Evolutionary conservation across 2,113 vertebrate species (phyloP).

Genomic region (Bambusicola thoracicus): DNA sequence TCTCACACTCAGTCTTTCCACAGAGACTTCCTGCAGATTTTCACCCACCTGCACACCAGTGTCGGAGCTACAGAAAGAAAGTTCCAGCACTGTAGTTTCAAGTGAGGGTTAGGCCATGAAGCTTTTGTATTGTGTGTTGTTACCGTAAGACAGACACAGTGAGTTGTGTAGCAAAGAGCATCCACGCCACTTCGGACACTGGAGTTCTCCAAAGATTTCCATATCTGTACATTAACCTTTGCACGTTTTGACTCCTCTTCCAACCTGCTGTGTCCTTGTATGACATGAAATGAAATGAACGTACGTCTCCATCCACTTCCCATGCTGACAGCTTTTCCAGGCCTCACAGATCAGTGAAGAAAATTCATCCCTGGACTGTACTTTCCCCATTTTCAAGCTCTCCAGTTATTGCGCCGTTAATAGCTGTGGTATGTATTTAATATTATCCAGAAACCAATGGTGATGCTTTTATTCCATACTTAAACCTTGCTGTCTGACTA

Average conservation of each 20-base stretch:
- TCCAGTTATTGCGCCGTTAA: not conserved
- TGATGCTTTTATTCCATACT: slow-evolving; percentile 8
- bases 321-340: not conserved
- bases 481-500: not conserved
- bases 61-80: not conserved
- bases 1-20: not conserved
- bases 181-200: not conserved
- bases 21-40: not conserved
- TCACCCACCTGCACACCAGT: not conserved
- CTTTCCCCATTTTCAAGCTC: not conserved
- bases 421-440: not conserved
- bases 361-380: slow-evolving; percentile 3
- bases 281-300: not conserved
- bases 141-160: not conserved
- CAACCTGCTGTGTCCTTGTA: not conserved
- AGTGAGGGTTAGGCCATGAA: not conserved
- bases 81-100: not conserved
- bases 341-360: not conserved
- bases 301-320: not conserved
- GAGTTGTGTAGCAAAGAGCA: not conserved
- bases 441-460: not conserved
- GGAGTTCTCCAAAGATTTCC: not conserved
- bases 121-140: not conserved
- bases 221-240: not conserved
- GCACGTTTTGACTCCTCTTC: not conserved